Evolutionary conservation across 2,797 vertebrate species (phyloP).

Genomic region (Phataginus tetradactyla): DNA sequence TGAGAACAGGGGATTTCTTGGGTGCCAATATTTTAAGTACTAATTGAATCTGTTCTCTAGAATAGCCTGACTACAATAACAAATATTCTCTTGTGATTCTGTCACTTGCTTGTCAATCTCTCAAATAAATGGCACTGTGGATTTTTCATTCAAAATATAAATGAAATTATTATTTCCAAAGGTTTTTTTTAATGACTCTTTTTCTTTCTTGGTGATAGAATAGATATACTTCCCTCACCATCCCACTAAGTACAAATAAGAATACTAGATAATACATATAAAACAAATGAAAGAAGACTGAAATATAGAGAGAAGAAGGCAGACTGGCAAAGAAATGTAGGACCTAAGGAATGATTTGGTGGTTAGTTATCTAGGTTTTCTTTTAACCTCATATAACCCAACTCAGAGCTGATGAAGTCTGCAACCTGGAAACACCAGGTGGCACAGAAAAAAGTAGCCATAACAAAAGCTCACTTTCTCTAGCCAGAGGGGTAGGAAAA

Average conservation of each 20-base stretch:
- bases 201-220: neutral
- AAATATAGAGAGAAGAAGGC: neutral
- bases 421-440: neutral
- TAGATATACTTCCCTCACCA: neutral
- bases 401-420: neutral
- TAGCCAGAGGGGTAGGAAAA: neutral
- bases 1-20: neutral
- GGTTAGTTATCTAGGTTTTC: neutral
- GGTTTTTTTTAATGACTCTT: neutral
- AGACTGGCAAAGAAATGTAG: neutral
- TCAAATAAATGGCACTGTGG: neutral
- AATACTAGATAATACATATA: neutral
- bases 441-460: neutral
- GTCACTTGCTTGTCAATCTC: neutral
- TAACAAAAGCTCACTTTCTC: neutral
- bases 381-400: neutral
- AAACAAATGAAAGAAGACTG: neutral
- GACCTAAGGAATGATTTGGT: neutral
- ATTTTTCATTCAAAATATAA: constrained; percentile 2
- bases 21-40: neutral
- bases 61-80: neutral
- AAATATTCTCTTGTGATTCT: neutral
- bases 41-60: neutral
- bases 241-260: neutral
- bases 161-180: neutral